A percentile compares a stretch with the other conserved stretches of the same genome.
phyloP scores from a whole-genome alignment of 2,888 invertebrate genomes.

The Orchesella flavescens region DNA sequence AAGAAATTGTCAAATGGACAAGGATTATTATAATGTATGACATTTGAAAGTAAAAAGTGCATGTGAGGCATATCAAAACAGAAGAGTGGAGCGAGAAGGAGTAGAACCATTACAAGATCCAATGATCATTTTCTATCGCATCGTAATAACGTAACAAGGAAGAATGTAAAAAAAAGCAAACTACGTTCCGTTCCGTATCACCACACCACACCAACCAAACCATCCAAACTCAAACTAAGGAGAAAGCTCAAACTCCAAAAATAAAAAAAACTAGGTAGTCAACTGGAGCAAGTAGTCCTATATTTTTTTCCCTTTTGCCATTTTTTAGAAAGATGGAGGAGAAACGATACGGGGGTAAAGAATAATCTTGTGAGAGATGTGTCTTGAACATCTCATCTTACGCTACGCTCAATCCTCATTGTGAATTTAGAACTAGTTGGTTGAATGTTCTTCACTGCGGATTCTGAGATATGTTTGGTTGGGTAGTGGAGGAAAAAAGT shows the following conservation, averaged over 20 bases:
- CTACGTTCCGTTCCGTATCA: no score
- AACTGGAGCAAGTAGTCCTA: not conserved
- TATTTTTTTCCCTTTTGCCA: not conserved
- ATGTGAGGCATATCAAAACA: conserved; percentile 57
- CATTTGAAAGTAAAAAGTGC: conserved; percentile 54
- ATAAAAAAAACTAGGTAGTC: not conserved
- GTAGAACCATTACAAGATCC: not conserved
- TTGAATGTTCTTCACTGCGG: not conserved
- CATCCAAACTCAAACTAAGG: no score
- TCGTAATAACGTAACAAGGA: conserved; percentile 8
- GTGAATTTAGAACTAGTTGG: conserved; percentile 32
- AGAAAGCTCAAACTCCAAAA: no score
- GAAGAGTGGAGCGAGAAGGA: not conserved
- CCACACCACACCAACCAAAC: no score
- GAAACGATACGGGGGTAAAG: conserved; percentile 46
- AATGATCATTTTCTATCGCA: conserved; percentile 36
- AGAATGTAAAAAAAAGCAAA: conserved; percentile 4
- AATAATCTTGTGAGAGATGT: conserved; percentile 53
- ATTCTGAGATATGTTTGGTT: not conserved
- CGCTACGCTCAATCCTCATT: conserved; percentile 32
- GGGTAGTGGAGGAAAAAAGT: not conserved
- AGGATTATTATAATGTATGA: conserved; percentile 58
- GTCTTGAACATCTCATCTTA: conserved; percentile 30
- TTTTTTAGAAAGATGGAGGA: conserved; percentile 12
- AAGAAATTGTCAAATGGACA: conserved; percentile 58